Conservation (phyloP, 2,888 invertebrate genomes). For the Orthonychiurus folsomi region DNA sequence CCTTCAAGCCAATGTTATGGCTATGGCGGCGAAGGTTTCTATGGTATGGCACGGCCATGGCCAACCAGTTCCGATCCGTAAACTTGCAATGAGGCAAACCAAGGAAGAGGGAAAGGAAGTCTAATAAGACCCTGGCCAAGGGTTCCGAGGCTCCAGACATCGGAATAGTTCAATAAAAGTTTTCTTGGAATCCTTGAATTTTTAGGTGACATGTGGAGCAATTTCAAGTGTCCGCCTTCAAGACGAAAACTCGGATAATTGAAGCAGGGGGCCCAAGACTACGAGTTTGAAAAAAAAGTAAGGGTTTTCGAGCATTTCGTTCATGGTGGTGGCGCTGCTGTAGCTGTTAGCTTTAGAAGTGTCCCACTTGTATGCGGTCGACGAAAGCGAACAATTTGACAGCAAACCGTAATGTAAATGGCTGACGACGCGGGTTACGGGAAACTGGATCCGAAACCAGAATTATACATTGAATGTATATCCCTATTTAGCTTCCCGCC, state of each 20-base stretch:
- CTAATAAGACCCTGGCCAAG: constrained; percentile 2
- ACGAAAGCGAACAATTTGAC: no score
- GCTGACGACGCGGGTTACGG: no score
- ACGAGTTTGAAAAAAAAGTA: constrained; percentile 2
- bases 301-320: background rate
- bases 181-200: constrained; percentile 26
- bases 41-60: no score
- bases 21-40: background rate
- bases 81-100: background rate
- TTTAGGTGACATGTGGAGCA: constrained; percentile 26
- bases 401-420: no score
- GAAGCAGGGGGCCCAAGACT: no score
- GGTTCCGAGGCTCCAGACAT: constrained; percentile 25
- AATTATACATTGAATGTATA: background rate
- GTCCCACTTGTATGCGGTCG: no score
- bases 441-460: no score
- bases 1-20: background rate
- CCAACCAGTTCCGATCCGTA: background rate
- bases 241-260: constrained; percentile 20
- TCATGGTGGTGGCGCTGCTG: no score
- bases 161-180: constrained; percentile 27
- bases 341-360: no score
- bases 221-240: constrained; percentile 24
- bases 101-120: background rate
- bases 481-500: background rate